These are phyloP conservation scores for Lasioglossum morio DNA, from an alignment of 2,888 invertebrate species.

Conservation along the genomic window DNA sequence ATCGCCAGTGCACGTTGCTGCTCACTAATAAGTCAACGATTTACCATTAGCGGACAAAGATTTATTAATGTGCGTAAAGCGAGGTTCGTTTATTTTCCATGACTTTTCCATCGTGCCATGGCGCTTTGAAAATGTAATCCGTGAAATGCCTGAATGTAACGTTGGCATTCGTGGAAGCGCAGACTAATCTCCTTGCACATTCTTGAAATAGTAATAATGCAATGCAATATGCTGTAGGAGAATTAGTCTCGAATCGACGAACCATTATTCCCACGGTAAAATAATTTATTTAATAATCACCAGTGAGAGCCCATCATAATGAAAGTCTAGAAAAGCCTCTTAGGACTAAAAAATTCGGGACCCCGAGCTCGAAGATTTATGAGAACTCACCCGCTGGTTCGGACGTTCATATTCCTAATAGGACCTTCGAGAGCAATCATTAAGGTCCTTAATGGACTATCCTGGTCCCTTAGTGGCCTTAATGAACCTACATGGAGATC, in stretches of 20 bases:
- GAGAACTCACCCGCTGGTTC: not conserved
- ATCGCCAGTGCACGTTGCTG: too few relatives aligned
- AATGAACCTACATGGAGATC: not conserved
- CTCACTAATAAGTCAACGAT: too few relatives aligned
- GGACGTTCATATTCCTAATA: not conserved
- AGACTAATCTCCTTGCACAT: not conserved
- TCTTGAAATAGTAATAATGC: not conserved
- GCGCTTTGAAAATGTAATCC: not conserved
- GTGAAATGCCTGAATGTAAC: not conserved
- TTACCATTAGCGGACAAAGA: too few relatives aligned
- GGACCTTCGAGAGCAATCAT: not conserved
- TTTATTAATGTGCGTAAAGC: not conserved
- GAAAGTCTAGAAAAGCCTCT: not conserved
- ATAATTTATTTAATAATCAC: not conserved
- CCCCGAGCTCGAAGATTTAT: not conserved
- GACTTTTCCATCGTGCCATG: not conserved
- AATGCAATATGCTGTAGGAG: not conserved
- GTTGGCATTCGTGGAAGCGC: not conserved
- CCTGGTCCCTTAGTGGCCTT: not conserved
- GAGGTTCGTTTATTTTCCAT: not conserved
- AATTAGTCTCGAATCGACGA: not conserved
- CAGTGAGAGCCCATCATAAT: accelerated
- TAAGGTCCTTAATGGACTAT: not conserved
- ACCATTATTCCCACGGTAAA: not conserved
- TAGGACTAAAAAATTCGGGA: not conserved